Percentiles rank a stretch among this genome's conserved stretches.
phyloP scores from a whole-genome alignment of 2,888 invertebrate species.

The Stenolophus ochropezus region DNA sequence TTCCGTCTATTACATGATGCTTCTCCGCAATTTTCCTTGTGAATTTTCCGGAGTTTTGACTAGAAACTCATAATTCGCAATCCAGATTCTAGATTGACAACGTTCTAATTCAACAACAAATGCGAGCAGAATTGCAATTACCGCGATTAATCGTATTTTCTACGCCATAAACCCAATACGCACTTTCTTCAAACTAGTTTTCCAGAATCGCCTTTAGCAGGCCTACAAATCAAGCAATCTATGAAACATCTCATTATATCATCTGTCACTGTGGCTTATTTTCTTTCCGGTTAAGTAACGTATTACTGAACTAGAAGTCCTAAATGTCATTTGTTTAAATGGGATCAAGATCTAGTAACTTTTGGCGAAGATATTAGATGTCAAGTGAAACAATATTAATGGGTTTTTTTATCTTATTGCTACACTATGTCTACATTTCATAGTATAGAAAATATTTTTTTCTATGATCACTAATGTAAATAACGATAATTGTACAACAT shows the following conservation, averaged over 20 bases:
- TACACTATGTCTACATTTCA: background rate
- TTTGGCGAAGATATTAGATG: background rate
- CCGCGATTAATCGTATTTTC: slow-evolving; percentile 34
- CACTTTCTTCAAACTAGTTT: slow-evolving; percentile 52
- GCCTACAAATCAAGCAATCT: slow-evolving; percentile 43
- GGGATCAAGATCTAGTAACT: background rate
- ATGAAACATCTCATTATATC: slow-evolving; percentile 47
- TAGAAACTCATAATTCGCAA: slow-evolving; percentile 20
- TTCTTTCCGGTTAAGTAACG: slow-evolving; percentile 22
- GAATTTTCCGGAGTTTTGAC: slow-evolving; percentile 14
- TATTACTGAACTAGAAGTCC: slow-evolving; percentile 13
- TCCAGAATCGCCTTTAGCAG: slow-evolving; percentile 18
- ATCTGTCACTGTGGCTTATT: slow-evolving; percentile 37
- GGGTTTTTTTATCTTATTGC: background rate
- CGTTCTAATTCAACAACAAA: slow-evolving; percentile 1
- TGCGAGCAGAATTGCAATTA: slow-evolving; percentile 35
- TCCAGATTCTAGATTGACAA: background rate
- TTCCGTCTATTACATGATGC: too few species aligned
- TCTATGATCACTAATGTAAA: too few species aligned
- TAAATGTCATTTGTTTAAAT: slow-evolving; percentile 28
- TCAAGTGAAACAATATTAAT: background rate
- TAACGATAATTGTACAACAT: too few species aligned
- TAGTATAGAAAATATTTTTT: background rate
- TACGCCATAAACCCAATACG: slow-evolving; percentile 40
- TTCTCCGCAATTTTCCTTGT: background rate